Conservation (phyloP, 1,140 invertebrate genomes). For the Colletes latitarsis region DNA sequence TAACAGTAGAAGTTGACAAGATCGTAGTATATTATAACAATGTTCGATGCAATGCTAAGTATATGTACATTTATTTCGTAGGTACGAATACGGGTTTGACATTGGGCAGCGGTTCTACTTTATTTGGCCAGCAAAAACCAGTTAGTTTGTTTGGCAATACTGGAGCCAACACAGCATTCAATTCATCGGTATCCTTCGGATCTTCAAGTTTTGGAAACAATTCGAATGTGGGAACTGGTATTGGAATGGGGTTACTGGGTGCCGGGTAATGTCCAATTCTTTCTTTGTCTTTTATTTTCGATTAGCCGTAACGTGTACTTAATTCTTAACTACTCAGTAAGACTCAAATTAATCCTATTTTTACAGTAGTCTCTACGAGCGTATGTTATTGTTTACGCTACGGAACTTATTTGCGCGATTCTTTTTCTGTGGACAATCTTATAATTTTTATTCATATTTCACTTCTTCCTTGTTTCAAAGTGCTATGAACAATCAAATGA, state of each 20-base stretch:
- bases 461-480: conserved; percentile 18
- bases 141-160: conserved; percentile 83
- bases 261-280: conserved; percentile 65
- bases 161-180: conserved; percentile 70
- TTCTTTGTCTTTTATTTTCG: neutral
- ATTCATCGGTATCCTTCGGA: conserved; percentile 74
- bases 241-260: conserved; percentile 70
- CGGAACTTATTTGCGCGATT: neutral
- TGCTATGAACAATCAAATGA: conserved; percentile 67
- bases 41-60: neutral
- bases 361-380: no score
- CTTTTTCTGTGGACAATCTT: neutral
- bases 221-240: conserved; percentile 69
- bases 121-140: conserved; percentile 82
- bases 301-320: neutral
- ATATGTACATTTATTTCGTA: conserved; percentile 37
- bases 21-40: neutral
- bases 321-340: neutral
- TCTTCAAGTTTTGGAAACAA: conserved; percentile 75
- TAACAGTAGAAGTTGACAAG: conserved; percentile 3
- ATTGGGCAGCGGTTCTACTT: conserved; percentile 76
- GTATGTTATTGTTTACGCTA: no score
- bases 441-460: conserved; percentile 10
- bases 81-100: conserved; percentile 75
- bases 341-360: no score